Evolutionary conservation across 2,888 invertebrate genomes (phyloP).

Genomic region (Copidosoma aretas): DNA sequence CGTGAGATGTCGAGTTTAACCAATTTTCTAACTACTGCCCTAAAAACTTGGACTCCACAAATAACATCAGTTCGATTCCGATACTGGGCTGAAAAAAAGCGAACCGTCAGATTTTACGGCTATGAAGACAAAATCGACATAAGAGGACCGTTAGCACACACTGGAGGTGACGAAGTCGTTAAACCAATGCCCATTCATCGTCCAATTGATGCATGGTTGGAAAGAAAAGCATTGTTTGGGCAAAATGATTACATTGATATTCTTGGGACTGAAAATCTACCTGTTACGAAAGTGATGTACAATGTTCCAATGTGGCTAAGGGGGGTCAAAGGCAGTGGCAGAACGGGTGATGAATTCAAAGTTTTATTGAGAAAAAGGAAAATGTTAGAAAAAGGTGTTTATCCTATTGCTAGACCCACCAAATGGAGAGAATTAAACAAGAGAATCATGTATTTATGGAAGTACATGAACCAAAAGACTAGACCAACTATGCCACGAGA

Average conservation of each 20-base stretch:
- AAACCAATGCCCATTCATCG: slow-evolving; percentile 74
- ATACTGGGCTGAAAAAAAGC: slow-evolving; percentile 66
- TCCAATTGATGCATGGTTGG: slow-evolving; percentile 78
- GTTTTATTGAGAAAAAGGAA: slow-evolving; percentile 77
- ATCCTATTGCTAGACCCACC: slow-evolving; percentile 73
- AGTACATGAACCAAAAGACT: slow-evolving; percentile 81
- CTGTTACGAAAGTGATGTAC: slow-evolving; percentile 85
- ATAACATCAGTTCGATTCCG: slow-evolving; percentile 63
- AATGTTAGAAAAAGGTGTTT: slow-evolving; percentile 64
- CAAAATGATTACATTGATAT: slow-evolving; percentile 98
- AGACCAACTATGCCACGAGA: slow-evolving; percentile 67
- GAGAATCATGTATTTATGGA: slow-evolving; percentile 77
- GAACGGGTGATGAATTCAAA: slow-evolving; percentile 82
- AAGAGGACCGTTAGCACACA: slow-evolving; percentile 75
- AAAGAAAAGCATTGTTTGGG: slow-evolving; percentile 83
- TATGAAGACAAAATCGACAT: slow-evolving; percentile 73
- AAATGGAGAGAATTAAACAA: slow-evolving; percentile 80
- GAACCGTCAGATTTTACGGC: slow-evolving; percentile 71
- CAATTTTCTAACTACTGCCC: slow-evolving; percentile 13
- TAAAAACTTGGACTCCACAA: slow-evolving; percentile 57
- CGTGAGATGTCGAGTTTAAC: slow-evolving; percentile 24
- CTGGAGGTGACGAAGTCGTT: slow-evolving; percentile 64
- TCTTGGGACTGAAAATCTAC: slow-evolving; percentile 80
- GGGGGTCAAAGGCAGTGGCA: slow-evolving; percentile 74
- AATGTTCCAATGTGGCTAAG: slow-evolving; percentile 88